phyloP scores from a whole-genome alignment of 1,140 invertebrate species.

The Kradibia gibbosae region DNA sequence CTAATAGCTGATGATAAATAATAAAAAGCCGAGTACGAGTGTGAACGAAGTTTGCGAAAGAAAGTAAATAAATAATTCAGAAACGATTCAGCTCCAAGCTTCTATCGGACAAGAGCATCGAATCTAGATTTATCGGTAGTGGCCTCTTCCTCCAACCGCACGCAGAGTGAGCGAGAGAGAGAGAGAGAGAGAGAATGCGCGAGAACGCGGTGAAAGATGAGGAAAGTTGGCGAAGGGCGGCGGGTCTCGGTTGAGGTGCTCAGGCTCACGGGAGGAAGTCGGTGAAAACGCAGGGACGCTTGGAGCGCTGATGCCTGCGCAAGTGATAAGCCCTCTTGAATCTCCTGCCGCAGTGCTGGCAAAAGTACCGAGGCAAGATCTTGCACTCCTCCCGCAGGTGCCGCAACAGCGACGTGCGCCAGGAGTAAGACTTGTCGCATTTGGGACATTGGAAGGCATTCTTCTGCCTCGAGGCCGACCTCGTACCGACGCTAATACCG shows the following conservation, averaged over 20 bases:
- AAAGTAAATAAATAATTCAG: too few species aligned
- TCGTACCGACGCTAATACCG: neutral
- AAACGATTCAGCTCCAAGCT: too few species aligned
- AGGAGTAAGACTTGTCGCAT: conserved; percentile 48
- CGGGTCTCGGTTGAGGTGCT: neutral
- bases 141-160: too few species aligned
- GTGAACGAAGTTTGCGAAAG: too few species aligned
- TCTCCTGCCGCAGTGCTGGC: conserved; percentile 46
- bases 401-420: conserved; percentile 45
- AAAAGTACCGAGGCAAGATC: conserved; percentile 49
- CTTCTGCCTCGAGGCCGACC: neutral
- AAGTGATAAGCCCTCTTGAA: conserved; percentile 49
- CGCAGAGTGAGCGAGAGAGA: too few species aligned
- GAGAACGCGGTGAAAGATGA: neutral
- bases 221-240: too few species aligned
- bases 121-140: too few species aligned
- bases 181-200: neutral
- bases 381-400: conserved; percentile 55
- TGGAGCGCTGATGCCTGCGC: conserved; percentile 46
- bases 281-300: conserved; percentile 28
- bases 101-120: too few species aligned
- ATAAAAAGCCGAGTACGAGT: too few species aligned
- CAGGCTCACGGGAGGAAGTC: neutral
- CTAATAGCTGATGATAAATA: too few species aligned
- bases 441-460: conserved; percentile 44